phyloP scores from a whole-genome alignment of 2,113 vertebrate species.

The Notarius lentiginosus region DNA sequence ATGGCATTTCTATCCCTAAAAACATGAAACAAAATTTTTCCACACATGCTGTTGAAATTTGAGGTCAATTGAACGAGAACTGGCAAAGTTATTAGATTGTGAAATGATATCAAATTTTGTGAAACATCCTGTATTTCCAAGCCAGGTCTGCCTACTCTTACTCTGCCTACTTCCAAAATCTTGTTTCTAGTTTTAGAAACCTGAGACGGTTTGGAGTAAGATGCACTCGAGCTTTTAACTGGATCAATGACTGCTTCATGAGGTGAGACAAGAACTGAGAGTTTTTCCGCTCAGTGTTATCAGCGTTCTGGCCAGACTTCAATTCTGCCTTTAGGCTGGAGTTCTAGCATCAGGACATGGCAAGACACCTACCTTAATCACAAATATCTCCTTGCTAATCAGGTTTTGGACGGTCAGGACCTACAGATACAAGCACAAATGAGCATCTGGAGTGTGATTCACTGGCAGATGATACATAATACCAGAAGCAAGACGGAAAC shows the following conservation, averaged over 20 bases:
- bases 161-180: background rate
- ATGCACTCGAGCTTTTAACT: conserved; percentile 57
- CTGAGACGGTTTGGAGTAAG: conserved; percentile 49
- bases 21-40: no score
- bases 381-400: conserved; percentile 83
- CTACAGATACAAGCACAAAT: conserved; percentile 66
- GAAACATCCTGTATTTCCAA: background rate
- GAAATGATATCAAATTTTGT: no score
- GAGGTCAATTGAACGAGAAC: no score
- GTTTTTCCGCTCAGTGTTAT: conserved; percentile 44
- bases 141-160: background rate
- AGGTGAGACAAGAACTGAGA: conserved; percentile 51
- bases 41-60: no score
- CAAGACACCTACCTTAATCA: conserved; percentile 85
- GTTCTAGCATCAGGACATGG: background rate
- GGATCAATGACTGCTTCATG: conserved; percentile 58
- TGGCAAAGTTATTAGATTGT: no score
- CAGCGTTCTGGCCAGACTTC: background rate
- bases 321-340: background rate
- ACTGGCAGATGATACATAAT: background rate
- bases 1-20: no score
- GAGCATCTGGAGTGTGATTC: background rate
- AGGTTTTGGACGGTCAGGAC: conserved; percentile 89
- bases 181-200: conserved; percentile 57
- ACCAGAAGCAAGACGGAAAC: background rate